Base-by-base conservation (phyloP, 2,113 vertebrate genomes). In the Epinephelus lanceolatus region DNA sequence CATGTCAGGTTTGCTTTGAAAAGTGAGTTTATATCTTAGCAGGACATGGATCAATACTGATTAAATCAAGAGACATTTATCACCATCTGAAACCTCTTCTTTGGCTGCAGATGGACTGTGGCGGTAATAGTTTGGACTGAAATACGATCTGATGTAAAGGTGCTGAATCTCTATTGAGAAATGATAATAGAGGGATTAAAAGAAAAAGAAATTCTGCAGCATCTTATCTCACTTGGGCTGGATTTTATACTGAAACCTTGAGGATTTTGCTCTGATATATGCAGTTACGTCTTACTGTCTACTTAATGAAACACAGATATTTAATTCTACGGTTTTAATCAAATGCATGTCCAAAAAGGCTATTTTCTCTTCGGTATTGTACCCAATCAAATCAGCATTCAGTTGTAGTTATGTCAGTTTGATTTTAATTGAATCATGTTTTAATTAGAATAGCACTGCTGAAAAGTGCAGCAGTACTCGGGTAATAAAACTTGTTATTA, bases 11-110 rank as follows among this genome's bases (percentile, higher is more conserved):
- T 73, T 63, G 49, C 14, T 63, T 15, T 19, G 42, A 65, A 74
- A 78, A 60, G 7, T 62, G 21, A 53, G 42, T 68, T 52, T 63
- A 42, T 47, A 53, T 65, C 1, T 63, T 42, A 21, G 18, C 57
- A 3, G 2, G 12, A 49, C 42, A n/a, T 30, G 4, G 27, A 87
- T 83, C 79, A 61, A 63, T 70, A 40, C 47, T 59, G 27, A 66
- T 75, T 51, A 37, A 59, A 76, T 79, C 27, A 15, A 61, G 52
- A 77, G 21, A 57, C 23, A 72, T 85, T 55, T 61, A 60, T 78
- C 63, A 56, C 42, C 47, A 37, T 56, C 21, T 17, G 18, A 56
- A 56, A 49, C 53, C 19, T 66, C 25, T n/a, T 55, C 12, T 8
- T 27, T 61, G 60, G 21, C 47, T 65, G 66, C 42, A 55, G 53